Percentiles rank a stretch among this genome's conserved stretches.
These are phyloP conservation scores for Hydrochoerus hydrochaeris DNA, from an alignment of 2,113 vertebrate genomes.

Conservation along the genomic window DNA sequence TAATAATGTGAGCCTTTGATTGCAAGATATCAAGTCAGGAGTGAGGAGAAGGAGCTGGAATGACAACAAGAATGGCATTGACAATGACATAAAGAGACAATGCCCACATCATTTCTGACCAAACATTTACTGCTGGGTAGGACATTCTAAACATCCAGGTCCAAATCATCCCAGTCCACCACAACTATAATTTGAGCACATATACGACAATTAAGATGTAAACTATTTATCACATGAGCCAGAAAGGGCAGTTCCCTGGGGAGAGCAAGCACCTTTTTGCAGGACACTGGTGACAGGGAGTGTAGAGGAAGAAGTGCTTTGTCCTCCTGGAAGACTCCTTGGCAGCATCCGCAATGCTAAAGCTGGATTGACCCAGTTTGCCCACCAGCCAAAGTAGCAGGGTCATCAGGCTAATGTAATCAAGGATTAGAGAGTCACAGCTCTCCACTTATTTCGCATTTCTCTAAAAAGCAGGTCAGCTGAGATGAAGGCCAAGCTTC, in stretches of 20 bases:
- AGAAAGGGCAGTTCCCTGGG: not conserved
- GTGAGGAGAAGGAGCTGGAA: not conserved
- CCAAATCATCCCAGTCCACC: not conserved
- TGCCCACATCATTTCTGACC: not conserved
- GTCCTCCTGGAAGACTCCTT: not conserved
- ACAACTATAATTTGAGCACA: not conserved
- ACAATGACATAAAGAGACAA: not conserved
- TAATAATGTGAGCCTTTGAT: not conserved
- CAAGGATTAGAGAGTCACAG: not conserved
- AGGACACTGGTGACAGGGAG: not conserved
- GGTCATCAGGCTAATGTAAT: slow-evolving; percentile 52
- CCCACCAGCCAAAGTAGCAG: slow-evolving; percentile 84
- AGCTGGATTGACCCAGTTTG: slow-evolving; percentile 87
- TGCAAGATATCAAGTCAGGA: not conserved
- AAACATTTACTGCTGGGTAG: slow-evolving; percentile 4
- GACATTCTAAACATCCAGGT: slow-evolving; percentile 7
- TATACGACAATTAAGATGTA: not conserved
- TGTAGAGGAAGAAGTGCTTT: not conserved
- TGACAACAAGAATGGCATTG: not conserved
- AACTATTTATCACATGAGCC: not conserved
- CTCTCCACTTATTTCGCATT: not conserved
- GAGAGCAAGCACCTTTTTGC: not conserved
- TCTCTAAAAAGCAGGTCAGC: slow-evolving; percentile 14
- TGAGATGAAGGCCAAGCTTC: not conserved
- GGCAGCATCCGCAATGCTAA: slow-evolving; percentile 73